A percentile compares a stretch with the other conserved stretches of the same genome.
These are phyloP conservation scores for Picus viridis DNA, from an alignment of 2,797 vertebrate species.

Conservation along the genomic window DNA sequence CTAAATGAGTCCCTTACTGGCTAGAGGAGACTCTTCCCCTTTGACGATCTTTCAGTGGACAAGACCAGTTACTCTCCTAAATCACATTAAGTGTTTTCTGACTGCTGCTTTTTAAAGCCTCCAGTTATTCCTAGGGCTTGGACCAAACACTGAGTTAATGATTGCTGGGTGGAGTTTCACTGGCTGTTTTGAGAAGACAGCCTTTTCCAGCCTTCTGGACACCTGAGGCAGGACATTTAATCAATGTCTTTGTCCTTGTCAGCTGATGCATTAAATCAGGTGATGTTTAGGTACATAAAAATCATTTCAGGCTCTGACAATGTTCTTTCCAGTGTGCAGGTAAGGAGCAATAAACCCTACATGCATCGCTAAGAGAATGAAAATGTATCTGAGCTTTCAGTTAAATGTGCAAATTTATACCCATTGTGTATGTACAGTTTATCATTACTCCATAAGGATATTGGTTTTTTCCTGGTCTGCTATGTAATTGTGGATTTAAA, in stretches of 20 bases:
- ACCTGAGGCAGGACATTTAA: constrained; percentile 45
- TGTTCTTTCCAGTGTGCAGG: background rate
- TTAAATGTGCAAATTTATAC: background rate
- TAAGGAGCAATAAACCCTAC: constrained; percentile 13
- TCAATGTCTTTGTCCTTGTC: constrained; percentile 65
- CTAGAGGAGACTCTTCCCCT: accelerated
- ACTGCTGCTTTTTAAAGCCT: background rate
- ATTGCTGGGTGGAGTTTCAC: constrained; percentile 56
- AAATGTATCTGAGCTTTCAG: background rate
- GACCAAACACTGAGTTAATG: constrained; percentile 57
- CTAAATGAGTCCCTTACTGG: accelerated
- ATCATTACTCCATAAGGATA: background rate
- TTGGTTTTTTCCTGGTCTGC: background rate
- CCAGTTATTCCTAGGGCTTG: constrained; percentile 10
- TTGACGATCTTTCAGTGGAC: accelerated
- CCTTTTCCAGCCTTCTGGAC: constrained; percentile 55
- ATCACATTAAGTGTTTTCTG: background rate
- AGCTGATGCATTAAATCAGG: constrained; percentile 64
- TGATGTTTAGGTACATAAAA: constrained; percentile 42
- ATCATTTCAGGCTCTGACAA: constrained; percentile 31
- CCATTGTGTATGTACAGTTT: background rate
- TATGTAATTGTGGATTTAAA: background rate
- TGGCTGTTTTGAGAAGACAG: constrained; percentile 27
- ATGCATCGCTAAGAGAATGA: background rate
- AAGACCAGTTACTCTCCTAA: background rate